A percentile compares a stretch with the other conserved stretches of the same genome.
These are phyloP conservation scores for Cecropterus lyciades DNA, from an alignment of 1,140 invertebrate genomes.

Conservation along the genomic window DNA sequence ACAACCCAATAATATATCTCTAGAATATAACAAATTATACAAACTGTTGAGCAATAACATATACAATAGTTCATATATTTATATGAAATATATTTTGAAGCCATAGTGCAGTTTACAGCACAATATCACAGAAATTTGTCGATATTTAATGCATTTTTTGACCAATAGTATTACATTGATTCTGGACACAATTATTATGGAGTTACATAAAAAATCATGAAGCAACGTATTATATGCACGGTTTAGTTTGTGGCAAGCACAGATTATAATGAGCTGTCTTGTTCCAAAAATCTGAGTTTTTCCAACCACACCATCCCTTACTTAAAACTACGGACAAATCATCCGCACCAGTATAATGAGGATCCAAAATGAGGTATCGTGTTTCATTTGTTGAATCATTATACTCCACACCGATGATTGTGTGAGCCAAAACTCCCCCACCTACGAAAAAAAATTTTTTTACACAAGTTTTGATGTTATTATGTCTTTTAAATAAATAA, in stretches of 20 bases:
- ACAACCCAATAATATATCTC: neutral
- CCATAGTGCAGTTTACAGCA: slow-evolving; percentile 9
- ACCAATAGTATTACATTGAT: neutral
- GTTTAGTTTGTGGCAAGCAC: slow-evolving; percentile 92
- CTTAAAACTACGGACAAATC: slow-evolving; percentile 88
- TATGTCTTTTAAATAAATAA: too few species aligned
- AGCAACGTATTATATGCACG: slow-evolving; percentile 55
- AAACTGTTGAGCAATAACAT: slow-evolving; percentile 27
- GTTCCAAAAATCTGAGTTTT: slow-evolving; percentile 95
- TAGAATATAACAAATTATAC: neutral
- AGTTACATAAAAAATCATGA: slow-evolving; percentile 5
- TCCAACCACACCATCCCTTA: slow-evolving; percentile 98
- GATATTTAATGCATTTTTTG: slow-evolving; percentile 9
- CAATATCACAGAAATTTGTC: slow-evolving; percentile 29
- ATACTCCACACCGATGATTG: slow-evolving; percentile 97
- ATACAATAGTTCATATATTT: slow-evolving; percentile 2
- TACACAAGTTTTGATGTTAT: too few species aligned
- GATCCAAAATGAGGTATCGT: slow-evolving; percentile 97
- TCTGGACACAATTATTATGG: slow-evolving; percentile 4
- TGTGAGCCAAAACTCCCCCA: slow-evolving; percentile 98
- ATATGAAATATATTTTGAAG: slow-evolving; percentile 10
- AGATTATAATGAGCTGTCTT: slow-evolving; percentile 97
- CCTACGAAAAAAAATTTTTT: slow-evolving; percentile 84
- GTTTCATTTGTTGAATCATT: slow-evolving; percentile 90
- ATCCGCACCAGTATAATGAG: slow-evolving; percentile 97